Evolutionary conservation across 1,140 invertebrate genomes (phyloP), one percentile per base, ranked within the genome.

Genomic region (Drosophila ambigua): DNA sequence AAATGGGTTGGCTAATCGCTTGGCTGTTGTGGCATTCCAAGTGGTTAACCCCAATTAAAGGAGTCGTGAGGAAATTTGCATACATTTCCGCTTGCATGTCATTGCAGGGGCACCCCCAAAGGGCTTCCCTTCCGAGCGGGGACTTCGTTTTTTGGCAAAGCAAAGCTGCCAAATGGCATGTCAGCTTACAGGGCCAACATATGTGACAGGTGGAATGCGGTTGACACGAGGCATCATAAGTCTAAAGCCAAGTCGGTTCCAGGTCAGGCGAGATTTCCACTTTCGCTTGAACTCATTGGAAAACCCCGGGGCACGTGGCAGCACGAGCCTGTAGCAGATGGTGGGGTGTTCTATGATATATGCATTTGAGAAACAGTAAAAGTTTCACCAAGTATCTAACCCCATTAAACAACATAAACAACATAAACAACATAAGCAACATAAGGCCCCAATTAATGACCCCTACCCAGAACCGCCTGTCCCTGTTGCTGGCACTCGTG

Each of bases 11-110:
- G 26, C 72, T 87, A 85, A 85, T 87, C 74, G 59, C 73, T 72
- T 53, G 53, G 72, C 16, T 64, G 65, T 39, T 73, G 77, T 80
- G 79, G 79, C 71, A 82, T 75, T 74, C 77, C 65, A 74, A 87
- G 77, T 85, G 68, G 81, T 75, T 71, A 77, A 52, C 48, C 60
- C 39, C 57, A 61, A 81, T 77, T 81, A 77, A 59, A 35, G 67
- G 9, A 78, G 55, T 60, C 51, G 39, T 35, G 20, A 39, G 28
- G 9, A 50, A 68, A 72, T 84, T 77, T 79, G 72, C 69, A 85
- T 81, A 72, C 63, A 68, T 67, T 77, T 72, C 67, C 72, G 61
- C 49, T 66, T 65, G 74, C 59, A 60, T 60, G 63, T 53, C 51
- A 45, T 50, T 13, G 24, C 15, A 7, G 9, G 8, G 8, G 35